Percentiles rank a stretch among this genome's conserved stretches.
phyloP scores from a whole-genome alignment of 1,140 invertebrate genomes.

The Cryptotermes secundus region DNA sequence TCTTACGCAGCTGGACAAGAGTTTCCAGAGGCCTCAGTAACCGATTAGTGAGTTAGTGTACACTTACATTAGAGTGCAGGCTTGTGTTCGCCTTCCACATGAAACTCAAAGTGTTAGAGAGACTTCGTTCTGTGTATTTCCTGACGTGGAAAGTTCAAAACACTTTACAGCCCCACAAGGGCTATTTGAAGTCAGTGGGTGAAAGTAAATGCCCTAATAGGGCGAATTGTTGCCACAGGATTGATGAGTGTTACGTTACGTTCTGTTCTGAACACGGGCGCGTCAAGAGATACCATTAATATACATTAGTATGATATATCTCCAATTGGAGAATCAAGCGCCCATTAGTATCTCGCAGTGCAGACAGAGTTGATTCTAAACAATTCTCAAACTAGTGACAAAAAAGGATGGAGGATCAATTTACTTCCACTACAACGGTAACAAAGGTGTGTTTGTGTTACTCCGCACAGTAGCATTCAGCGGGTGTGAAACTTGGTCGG shows the following conservation, averaged over 20 bases:
- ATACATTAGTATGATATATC: not conserved
- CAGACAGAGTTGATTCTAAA: not conserved
- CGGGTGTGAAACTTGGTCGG: too few species aligned
- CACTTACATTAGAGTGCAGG: too few species aligned
- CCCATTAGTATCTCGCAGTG: not conserved
- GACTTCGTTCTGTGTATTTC: not conserved
- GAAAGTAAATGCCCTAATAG: not conserved
- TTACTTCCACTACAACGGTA: not conserved
- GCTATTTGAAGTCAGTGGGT: not conserved
- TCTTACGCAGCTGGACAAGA: too few species aligned
- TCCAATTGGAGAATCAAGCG: not conserved
- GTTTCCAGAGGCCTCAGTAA: too few species aligned
- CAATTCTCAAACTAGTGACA: not conserved
- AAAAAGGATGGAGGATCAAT: not conserved
- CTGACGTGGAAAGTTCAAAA: not conserved
- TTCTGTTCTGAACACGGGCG: not conserved
- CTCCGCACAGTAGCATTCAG: too few species aligned
- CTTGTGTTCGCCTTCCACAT: too few species aligned
- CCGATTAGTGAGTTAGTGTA: too few species aligned
- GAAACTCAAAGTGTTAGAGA: too few species aligned
- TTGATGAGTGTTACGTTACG: not conserved
- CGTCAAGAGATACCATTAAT: not conserved
- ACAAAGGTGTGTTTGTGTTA: too few species aligned
- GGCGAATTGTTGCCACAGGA: not conserved
- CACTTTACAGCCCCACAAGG: too few species aligned